Evolutionary conservation across 2,888 invertebrate genomes (phyloP).

Genomic region (Scaptomyza reducta): DNA sequence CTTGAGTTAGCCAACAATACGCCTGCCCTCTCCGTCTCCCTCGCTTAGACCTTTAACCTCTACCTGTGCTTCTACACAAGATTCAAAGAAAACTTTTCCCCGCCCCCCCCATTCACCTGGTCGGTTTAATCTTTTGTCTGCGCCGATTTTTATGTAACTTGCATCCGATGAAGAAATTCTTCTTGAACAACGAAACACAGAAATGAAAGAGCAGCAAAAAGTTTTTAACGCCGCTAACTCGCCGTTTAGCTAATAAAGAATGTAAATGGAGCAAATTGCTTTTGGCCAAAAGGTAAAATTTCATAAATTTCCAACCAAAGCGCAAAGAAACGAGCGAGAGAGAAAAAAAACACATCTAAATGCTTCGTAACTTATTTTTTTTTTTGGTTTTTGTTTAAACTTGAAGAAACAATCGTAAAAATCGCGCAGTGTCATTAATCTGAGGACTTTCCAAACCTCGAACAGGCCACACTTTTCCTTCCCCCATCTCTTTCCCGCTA

Average conservation of each 20-base stretch:
- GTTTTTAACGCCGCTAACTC: conserved; percentile 52
- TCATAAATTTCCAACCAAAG: conserved; percentile 64
- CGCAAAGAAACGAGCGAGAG: not conserved
- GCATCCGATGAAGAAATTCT: conserved; percentile 59
- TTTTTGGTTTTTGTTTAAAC: conserved; percentile 35
- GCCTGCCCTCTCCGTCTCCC: too few species aligned
- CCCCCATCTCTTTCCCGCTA: not conserved
- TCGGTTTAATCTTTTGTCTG: conserved; percentile 51
- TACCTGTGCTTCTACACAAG: not conserved
- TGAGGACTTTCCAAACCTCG: conserved; percentile 46
- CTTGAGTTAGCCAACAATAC: conserved; percentile 17
- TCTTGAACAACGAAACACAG: conserved; percentile 49
- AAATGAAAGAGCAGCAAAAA: conserved; percentile 13
- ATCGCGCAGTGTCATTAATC: conserved; percentile 75
- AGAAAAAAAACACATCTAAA: conserved; percentile 1
- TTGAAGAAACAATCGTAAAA: conserved; percentile 72
- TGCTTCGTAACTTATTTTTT: conserved; percentile 37
- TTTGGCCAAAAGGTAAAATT: conserved; percentile 78
- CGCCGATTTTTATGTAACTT: conserved; percentile 56
- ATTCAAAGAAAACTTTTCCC: conserved; percentile 40
- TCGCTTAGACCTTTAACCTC: too few species aligned
- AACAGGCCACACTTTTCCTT: not conserved
- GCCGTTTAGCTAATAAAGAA: conserved; percentile 74
- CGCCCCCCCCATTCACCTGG: not conserved
- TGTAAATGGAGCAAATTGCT: conserved; percentile 79